These are phyloP conservation scores for Cherax destructor DNA, from an alignment of 1,140 invertebrate genomes.

Conservation along the genomic window DNA sequence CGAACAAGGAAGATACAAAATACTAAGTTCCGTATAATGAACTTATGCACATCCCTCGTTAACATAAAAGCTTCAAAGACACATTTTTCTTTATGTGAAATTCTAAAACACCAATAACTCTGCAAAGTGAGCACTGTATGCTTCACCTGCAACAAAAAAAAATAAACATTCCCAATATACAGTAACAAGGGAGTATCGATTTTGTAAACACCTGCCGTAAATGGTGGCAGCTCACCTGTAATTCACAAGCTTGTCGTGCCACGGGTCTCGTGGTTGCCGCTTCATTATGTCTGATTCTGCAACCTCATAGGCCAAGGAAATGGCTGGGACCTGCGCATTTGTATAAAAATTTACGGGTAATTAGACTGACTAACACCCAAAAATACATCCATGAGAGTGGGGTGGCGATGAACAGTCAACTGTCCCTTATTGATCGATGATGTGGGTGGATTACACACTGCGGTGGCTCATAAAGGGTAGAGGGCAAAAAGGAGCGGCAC, in stretches of 20 bases:
- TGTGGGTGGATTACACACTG: slow-evolving; percentile 48
- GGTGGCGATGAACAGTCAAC: slow-evolving; percentile 61
- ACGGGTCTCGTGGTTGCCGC: slow-evolving; percentile 93
- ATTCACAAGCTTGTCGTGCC: slow-evolving; percentile 96
- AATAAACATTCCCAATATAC: slow-evolving; percentile 46
- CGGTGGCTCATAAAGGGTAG: slow-evolving; percentile 33
- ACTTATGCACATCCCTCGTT: slow-evolving; percentile 34
- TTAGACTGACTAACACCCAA: slow-evolving; percentile 47
- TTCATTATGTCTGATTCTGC: slow-evolving; percentile 98
- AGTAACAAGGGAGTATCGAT: slow-evolving; percentile 54
- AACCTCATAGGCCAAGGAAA: slow-evolving; percentile 97
- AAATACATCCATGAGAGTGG: slow-evolving; percentile 47
- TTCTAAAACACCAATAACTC: slow-evolving; percentile 56
- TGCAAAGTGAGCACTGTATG: slow-evolving; percentile 26
- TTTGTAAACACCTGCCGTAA: slow-evolving; percentile 25
- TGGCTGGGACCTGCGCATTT: slow-evolving; percentile 88
- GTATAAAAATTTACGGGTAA: slow-evolving; percentile 63
- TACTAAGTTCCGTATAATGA: slow-evolving; percentile 24
- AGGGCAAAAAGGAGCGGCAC: slow-evolving; percentile 49
- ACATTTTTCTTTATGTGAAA: slow-evolving; percentile 35
- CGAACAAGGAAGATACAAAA: slow-evolving; percentile 41
- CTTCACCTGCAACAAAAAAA: slow-evolving; percentile 51
- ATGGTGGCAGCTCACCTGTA: slow-evolving; percentile 81
- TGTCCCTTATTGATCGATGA: slow-evolving; percentile 60
- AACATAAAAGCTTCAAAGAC: slow-evolving; percentile 16